These are phyloP conservation scores for Ceramica pisi DNA, from an alignment of 2,888 invertebrate genomes.

Conservation along the genomic window DNA sequence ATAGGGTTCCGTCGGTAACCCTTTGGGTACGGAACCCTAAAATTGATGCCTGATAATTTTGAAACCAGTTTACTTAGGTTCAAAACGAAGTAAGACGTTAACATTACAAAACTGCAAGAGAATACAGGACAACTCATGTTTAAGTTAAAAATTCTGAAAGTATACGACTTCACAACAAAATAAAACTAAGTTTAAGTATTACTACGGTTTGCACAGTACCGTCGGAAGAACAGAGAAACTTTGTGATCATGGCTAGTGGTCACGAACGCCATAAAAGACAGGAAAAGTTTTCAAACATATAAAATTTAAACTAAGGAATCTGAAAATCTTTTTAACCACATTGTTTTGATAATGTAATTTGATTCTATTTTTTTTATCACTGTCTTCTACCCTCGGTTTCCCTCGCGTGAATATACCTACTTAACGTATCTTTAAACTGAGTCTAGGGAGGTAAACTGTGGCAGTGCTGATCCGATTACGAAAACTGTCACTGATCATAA, in stretches of 20 bases:
- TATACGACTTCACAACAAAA: constrained; percentile 52
- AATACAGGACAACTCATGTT: constrained; percentile 1
- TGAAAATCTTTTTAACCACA: not conserved
- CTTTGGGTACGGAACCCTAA: too few relatives aligned
- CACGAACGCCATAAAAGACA: constrained; percentile 54
- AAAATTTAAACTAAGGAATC: constrained; percentile 24
- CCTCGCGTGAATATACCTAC: too few relatives aligned
- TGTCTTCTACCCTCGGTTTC: too few relatives aligned
- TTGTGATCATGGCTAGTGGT: constrained; percentile 56
- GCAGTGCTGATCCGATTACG: too few relatives aligned
- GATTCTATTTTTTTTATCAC: too few relatives aligned
- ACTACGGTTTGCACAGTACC: constrained; percentile 28
- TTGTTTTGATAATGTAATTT: too few relatives aligned
- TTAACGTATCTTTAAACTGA: too few relatives aligned
- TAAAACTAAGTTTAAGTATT: constrained; percentile 53
- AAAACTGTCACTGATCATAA: too few relatives aligned
- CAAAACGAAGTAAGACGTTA: not conserved
- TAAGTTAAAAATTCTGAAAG: constrained; percentile 27
- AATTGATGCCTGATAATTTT: not conserved
- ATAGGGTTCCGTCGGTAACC: too few relatives aligned
- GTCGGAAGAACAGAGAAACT: constrained; percentile 36
- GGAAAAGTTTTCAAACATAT: constrained; percentile 47
- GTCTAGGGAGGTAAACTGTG: too few relatives aligned
- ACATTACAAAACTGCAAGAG: not conserved
- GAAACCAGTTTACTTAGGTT: not conserved